Conservation (phyloP, 2,888 invertebrate genomes). For the Eupithecia pulchellata region DNA sequence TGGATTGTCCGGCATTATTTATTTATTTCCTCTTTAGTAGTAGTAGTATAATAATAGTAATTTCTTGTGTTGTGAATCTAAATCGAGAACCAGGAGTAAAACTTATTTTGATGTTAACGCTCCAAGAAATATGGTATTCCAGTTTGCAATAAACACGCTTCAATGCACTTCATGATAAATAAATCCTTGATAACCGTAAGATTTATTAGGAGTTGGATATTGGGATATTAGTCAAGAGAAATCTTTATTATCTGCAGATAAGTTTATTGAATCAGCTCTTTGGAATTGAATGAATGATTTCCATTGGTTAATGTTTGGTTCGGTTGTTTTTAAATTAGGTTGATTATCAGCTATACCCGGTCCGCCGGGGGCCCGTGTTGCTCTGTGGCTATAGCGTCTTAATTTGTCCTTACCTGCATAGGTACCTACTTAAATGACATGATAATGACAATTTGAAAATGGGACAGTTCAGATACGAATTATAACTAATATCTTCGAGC, state of each 20-base stretch:
- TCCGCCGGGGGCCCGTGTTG: no score
- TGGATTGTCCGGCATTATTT: no score
- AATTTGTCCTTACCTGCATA: not conserved
- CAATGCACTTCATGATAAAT: slow-evolving; percentile 40
- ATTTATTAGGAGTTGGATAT: slow-evolving; percentile 22
- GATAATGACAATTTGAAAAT: no score
- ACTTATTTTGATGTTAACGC: slow-evolving; percentile 42
- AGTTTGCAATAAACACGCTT: slow-evolving; percentile 46
- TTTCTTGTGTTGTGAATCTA: not conserved
- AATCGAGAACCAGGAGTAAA: slow-evolving; percentile 36
- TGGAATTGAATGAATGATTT: not conserved
- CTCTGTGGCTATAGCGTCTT: no score
- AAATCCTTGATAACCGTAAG: slow-evolving; percentile 23
- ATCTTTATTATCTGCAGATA: slow-evolving; percentile 11
- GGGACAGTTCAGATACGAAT: no score
- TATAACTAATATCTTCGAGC: no score
- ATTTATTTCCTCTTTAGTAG: no score
- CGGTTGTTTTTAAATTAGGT: not conserved
- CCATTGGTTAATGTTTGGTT: not conserved
- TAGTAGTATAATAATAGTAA: not conserved
- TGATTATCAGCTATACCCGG: not conserved
- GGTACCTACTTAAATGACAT: no score
- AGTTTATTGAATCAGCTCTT: not conserved
- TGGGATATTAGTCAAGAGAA: slow-evolving; percentile 14
- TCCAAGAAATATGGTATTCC: slow-evolving; percentile 43